These are phyloP conservation scores for Euleptes europaea DNA, from an alignment of 2,113 vertebrate genomes.

Conservation along the genomic window DNA sequence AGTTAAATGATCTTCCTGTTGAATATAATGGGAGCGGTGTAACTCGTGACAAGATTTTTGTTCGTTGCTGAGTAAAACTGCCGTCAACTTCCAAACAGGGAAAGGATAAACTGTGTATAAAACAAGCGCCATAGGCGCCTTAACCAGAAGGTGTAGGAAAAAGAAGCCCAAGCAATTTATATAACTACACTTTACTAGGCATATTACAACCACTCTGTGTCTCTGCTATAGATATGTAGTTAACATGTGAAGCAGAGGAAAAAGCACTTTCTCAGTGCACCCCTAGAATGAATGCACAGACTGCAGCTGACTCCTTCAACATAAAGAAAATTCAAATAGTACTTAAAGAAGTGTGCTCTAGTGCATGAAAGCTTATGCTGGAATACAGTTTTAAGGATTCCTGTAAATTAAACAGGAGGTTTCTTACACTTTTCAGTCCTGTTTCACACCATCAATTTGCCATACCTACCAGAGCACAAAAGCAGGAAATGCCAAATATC, in stretches of 20 bases:
- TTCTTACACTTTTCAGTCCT: neutral
- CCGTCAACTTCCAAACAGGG: neutral
- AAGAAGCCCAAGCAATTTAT: neutral
- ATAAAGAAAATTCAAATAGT: too few relatives aligned
- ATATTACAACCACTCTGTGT: neutral
- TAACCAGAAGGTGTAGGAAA: neutral
- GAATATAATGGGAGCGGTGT: neutral
- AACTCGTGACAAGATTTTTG: neutral
- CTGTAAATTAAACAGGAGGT: neutral
- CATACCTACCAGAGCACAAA: neutral
- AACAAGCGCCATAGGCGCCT: neutral
- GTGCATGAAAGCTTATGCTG: neutral
- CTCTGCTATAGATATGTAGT: neutral
- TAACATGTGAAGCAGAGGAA: neutral
- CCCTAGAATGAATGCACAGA: neutral
- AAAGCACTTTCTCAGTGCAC: neutral
- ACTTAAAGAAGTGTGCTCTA: too few relatives aligned
- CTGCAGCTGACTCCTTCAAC: too few relatives aligned
- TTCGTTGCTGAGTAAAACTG: neutral
- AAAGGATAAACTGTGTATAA: neutral
- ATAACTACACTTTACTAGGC: neutral
- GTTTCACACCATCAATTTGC: neutral
- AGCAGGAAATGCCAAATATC: constrained; percentile 17
- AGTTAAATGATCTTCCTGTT: neutral
- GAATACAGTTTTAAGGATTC: neutral